Evolutionary conservation across 1,140 invertebrate species (phyloP), one percentile per base, ranked within the genome.

Genomic region (Phthorimaea operculella): DNA sequence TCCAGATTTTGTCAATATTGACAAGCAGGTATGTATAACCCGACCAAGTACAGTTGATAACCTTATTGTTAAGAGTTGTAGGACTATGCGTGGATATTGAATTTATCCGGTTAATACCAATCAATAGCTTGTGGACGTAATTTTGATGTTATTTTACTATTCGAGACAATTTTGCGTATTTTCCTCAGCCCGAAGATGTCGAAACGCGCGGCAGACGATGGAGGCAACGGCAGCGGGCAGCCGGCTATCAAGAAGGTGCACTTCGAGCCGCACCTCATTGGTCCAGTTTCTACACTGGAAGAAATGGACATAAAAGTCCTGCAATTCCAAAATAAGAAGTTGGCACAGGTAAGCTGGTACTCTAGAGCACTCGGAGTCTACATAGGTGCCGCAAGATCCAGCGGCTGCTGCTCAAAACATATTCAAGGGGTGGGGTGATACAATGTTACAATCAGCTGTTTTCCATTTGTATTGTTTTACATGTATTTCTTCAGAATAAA

Each of bases 291-390:
- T 39, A 97, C 95, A 18, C 87, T 97, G 16, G 97, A 99, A 83
- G 97, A 98, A 86, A 94, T 99, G 91, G 97, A 99, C 80, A 96
- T 98, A 71, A 98, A 98, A 88, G 95, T 98, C 52, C 83, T 99
- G 14, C 93, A 96, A 69, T 98, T 98, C 79, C 97, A 99, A 86
- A 99, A 99, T 75, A 97, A 97, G 83, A 98, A 98, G 85, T 86
- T 99, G 28, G 92, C 93, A 21, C 96, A 98, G 90, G 93, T 94
- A 88, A 73, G 59, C 52, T 51, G 53, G 33, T 21, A 47, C 12
- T 15, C 33, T 21, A 47, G 33, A 21, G 14, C 42, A 17, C 33
- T 39, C n/a, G 16, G 21, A 14, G 36, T 5, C n/a, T 14, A 36
- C 34, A 21, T 15, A 12, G 21, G 21, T 28, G 6, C 2, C 21